Base-by-base conservation (phyloP, 2,797 vertebrate species). In the Rhodeus uyekii region DNA sequence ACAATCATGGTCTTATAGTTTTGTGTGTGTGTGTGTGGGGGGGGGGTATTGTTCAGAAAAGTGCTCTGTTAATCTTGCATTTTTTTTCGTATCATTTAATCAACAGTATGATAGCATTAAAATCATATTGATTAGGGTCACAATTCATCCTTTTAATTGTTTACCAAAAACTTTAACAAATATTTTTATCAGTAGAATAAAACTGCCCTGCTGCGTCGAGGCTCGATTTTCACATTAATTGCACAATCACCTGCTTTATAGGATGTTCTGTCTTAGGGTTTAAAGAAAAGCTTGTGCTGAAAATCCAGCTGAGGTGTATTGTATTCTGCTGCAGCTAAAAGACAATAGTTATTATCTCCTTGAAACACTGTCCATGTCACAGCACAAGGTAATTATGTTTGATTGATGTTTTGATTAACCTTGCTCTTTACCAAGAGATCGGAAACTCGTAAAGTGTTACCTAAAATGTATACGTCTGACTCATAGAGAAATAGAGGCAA, bases 221-320 rank as follows among this genome's bases (percentile, higher is more conserved):
- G 69, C 84, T 29, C 78, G 88, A 89, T 91, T 85, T 88, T 81
- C 87, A 83, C 89, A 86, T 60, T 92, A 94, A 93, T 93, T 93
- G 91, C 87, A 89, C 89, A 89, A 88, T 91, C 87, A 83, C 88
- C 88, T 64, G 80, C 84, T 89, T 86, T 39, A 32, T 86, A 80
- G 86, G 85, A 84, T 67, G 34, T 76, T 84, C 84, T 89, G 84
- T 80, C 85, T 82, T 79, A 42, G 84, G 61, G 7, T 22, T 77
- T 87, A 78, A 83, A 71, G 13, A 61, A 67, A 84, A 32, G n/a
- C 39, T 76, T 46, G 48, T 71, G 39, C 39, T 32, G 61, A 88
- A 86, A 84, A 89, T 18, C 44, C 22, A 63, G 72, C 88, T 84
- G 77, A 86, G 85, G 88, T 86, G 68, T 87, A 88, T 86, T 86